Evolutionary conservation across 1,140 invertebrate species (phyloP).

Genomic region (Caenorhabditis latens): DNA sequence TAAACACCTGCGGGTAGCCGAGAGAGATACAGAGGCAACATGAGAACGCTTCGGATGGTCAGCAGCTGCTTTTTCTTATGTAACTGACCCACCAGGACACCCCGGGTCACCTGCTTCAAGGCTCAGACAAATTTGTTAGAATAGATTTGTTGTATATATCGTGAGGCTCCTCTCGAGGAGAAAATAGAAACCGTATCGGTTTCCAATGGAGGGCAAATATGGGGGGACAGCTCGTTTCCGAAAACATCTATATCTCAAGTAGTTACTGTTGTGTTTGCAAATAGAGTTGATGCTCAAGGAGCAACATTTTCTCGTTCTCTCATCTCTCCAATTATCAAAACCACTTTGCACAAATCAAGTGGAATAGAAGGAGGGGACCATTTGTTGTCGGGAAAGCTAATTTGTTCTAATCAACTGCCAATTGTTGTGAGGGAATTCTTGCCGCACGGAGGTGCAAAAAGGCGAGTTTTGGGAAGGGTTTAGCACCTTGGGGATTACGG

Average conservation of each 20-base stretch:
- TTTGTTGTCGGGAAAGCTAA: constrained; percentile 18
- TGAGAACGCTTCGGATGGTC: background rate
- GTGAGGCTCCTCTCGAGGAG: background rate
- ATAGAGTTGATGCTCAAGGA: background rate
- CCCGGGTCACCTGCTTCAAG: background rate
- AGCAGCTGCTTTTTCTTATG: background rate
- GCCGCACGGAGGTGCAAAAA: background rate
- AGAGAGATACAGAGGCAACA: background rate
- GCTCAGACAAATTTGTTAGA: too few species aligned
- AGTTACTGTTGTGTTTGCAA: constrained; percentile 17
- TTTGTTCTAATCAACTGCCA: constrained; percentile 17
- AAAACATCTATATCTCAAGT: background rate
- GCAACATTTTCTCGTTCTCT: background rate
- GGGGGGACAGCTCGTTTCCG: background rate
- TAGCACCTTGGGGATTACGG: background rate
- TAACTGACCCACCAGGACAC: constrained; percentile 29
- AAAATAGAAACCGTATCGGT: background rate
- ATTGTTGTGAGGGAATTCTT: constrained; percentile 8
- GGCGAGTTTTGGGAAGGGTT: background rate
- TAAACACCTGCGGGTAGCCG: constrained; percentile 8
- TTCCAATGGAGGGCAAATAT: background rate
- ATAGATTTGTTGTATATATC: background rate
- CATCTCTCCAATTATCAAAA: constrained; percentile 9
- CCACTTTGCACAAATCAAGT: constrained; percentile 37
- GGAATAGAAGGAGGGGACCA: background rate